A percentile compares a stretch with the other conserved stretches of the same genome.
These are phyloP conservation scores for Epinotia bilunana DNA, from an alignment of 2,888 invertebrate genomes.

Conservation along the genomic window DNA sequence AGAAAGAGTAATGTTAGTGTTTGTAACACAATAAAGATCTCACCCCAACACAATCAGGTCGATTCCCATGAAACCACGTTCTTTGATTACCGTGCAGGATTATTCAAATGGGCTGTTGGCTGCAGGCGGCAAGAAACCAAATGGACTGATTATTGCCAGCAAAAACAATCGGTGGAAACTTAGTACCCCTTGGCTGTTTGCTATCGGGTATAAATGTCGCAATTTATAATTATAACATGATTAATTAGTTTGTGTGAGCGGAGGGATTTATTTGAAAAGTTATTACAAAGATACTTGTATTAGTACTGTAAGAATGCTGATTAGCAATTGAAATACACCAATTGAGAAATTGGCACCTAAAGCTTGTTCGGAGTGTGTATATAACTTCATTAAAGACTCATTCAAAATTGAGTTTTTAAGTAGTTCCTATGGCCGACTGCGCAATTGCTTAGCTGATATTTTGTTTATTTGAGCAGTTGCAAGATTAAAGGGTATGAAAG, in stretches of 20 bases:
- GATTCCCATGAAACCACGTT: background rate
- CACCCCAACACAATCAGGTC: background rate
- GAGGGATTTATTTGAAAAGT: background rate
- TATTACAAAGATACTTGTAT: no score
- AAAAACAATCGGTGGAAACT: conserved; percentile 4
- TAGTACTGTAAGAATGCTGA: no score
- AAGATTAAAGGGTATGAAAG: no score
- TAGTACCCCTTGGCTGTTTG: background rate
- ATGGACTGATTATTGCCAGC: conserved; percentile 21
- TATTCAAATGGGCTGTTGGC: background rate
- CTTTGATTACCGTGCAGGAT: background rate
- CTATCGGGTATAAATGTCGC: conserved; percentile 11
- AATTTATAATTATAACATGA: background rate
- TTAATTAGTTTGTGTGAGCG: background rate
- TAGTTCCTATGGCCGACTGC: no score
- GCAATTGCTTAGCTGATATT: no score
- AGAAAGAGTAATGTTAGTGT: no score
- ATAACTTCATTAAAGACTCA: no score
- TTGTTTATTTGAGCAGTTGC: no score
- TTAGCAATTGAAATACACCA: no score
- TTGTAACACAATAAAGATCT: background rate
- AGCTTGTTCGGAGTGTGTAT: no score
- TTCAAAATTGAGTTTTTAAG: no score
- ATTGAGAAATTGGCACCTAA: no score
- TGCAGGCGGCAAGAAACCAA: conserved; percentile 17